Conservation (phyloP, 2,888 invertebrate species). For the Camponotus fellah region DNA sequence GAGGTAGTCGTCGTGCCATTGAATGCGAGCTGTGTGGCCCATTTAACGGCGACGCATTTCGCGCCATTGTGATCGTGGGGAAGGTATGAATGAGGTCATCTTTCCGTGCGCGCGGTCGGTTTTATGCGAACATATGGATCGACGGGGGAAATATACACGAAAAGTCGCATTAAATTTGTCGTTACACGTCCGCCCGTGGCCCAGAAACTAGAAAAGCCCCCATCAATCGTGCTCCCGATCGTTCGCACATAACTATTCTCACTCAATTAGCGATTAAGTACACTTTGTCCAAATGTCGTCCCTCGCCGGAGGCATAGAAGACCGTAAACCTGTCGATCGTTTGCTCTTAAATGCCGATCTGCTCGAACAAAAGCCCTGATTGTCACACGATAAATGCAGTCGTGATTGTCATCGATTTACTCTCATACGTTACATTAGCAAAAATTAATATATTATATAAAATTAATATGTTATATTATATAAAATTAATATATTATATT, state of each 20-base stretch:
- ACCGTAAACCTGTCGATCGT: conserved; percentile 34
- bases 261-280: conserved; percentile 71
- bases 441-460: too few species aligned
- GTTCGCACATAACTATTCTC: conserved; percentile 66
- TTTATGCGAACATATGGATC: conserved; percentile 68
- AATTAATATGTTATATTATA: too few species aligned
- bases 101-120: conserved; percentile 59
- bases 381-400: background rate
- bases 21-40: conserved; percentile 63
- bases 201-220: conserved; percentile 68
- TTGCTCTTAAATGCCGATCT: conserved; percentile 22
- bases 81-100: conserved; percentile 68
- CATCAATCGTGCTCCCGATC: conserved; percentile 58
- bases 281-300: conserved; percentile 63
- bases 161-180: conserved; percentile 65
- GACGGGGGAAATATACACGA: conserved; percentile 56
- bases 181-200: conserved; percentile 51
- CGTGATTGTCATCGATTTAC: conserved; percentile 5
- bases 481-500: too few species aligned
- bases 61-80: conserved; percentile 68
- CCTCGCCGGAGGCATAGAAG: conserved; percentile 58
- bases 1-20: conserved; percentile 67
- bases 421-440: background rate
- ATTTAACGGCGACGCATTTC: conserved; percentile 71
- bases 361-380: background rate